A percentile compares a stretch with the other conserved stretches of the same genome.
Evolutionary conservation across 2,888 invertebrate species (phyloP).

Genomic region (Pycnomerus fuliginosus): DNA sequence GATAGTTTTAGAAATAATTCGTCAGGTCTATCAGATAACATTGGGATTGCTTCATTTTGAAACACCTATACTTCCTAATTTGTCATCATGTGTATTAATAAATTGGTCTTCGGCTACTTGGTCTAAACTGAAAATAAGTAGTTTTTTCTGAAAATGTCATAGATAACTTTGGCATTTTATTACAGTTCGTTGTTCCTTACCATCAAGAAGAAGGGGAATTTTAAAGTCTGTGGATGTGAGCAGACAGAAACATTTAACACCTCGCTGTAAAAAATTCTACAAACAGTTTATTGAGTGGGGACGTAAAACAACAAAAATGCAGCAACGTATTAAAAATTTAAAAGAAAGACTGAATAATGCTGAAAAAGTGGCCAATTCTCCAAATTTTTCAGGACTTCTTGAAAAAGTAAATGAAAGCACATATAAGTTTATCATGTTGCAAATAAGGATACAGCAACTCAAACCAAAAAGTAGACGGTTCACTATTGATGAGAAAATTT

Average conservation of each 20-base stretch:
- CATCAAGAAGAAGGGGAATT: not conserved
- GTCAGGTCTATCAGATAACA: no score
- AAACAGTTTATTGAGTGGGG: not conserved
- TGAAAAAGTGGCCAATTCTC: not conserved
- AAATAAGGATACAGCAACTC: conserved; percentile 15
- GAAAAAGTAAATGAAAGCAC: not conserved
- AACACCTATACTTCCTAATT: no score
- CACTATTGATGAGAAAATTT: conserved; percentile 28
- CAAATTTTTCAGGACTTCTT: not conserved
- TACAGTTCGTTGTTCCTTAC: not conserved
- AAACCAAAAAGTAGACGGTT: conserved; percentile 25
- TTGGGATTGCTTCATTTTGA: no score
- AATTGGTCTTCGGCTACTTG: no score
- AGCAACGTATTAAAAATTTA: not conserved
- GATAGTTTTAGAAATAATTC: no score
- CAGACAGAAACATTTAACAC: not conserved
- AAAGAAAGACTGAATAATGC: not conserved
- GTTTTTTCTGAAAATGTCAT: no score
- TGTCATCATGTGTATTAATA: no score
- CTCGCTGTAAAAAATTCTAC: not conserved
- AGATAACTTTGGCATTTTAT: not conserved
- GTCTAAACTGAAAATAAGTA: no score
- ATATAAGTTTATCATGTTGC: conserved; percentile 2
- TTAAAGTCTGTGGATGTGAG: not conserved
- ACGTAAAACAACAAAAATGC: not conserved